A percentile compares a stretch with the other conserved stretches of the same genome.
Evolutionary conservation across 1,140 invertebrate genomes (phyloP).

Genomic region (Aphelenchoides fujianensis): DNA sequence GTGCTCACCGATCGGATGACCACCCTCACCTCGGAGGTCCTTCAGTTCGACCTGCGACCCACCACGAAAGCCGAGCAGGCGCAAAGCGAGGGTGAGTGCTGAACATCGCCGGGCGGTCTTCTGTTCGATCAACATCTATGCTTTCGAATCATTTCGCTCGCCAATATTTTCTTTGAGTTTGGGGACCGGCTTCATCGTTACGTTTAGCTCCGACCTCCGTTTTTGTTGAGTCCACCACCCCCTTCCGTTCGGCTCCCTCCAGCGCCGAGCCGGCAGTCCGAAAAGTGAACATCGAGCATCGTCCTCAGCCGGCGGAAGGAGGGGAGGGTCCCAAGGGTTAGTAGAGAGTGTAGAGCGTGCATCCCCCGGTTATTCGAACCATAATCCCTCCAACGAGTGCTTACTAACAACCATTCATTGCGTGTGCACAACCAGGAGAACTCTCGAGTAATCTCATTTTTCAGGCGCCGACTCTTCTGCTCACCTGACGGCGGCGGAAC

Average conservation of each 20-base stretch:
- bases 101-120: neutral
- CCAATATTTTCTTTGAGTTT: no score
- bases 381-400: neutral
- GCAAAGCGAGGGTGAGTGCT: neutral
- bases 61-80: neutral
- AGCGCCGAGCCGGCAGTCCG: neutral
- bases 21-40: constrained; percentile 23
- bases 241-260: neutral
- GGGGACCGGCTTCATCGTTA: no score
- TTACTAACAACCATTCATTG: neutral
- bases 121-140: neutral
- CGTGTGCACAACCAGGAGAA: no score
- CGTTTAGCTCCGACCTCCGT: neutral
- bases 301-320: neutral
- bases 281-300: constrained; percentile 9
- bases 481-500: neutral
- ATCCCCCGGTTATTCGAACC: neutral
- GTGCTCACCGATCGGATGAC: constrained; percentile 4
- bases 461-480: neutral
- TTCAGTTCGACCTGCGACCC: constrained; percentile 13
- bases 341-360: constrained; percentile 7
- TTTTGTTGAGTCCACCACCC: constrained; percentile 1
- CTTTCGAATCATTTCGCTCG: no score
- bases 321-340: neutral
- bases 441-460: no score